phyloP scores from a whole-genome alignment of 2,797 vertebrate genomes.

The Spinibarbus caldwelli region DNA sequence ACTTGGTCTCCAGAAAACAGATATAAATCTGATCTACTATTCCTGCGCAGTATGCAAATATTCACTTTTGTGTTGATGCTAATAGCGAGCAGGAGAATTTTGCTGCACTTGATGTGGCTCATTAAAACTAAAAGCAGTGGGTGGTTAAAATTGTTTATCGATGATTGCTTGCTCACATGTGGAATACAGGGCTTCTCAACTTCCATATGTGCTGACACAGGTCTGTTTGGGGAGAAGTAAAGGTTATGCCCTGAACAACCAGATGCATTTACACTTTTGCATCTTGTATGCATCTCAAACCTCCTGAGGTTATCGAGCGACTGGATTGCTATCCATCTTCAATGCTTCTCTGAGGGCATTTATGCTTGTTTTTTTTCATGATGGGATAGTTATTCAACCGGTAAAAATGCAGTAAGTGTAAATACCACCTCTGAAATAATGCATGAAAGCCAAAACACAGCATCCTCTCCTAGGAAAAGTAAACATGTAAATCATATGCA shows the following conservation, averaged over 20 bases:
- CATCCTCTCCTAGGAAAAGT: not conserved
- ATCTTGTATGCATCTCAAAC: not conserved
- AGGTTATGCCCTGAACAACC: not conserved
- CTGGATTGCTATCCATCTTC: not conserved
- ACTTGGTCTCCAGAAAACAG: not conserved
- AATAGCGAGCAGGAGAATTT: conserved; percentile 12
- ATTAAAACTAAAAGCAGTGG: conserved; percentile 26
- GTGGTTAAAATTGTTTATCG: conserved; percentile 10
- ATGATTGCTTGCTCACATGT: not conserved
- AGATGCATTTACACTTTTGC: not conserved
- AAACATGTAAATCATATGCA: conserved; percentile 2
- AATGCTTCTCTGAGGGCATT: not conserved
- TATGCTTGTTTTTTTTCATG: not conserved
- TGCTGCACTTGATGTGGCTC: conserved; percentile 20
- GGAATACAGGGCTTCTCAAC: not conserved
- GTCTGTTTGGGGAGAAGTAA: not conserved
- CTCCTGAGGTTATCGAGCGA: conserved; percentile 4
- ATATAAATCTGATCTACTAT: conserved; percentile 9
- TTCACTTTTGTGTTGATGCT: not conserved
- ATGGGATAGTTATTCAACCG: not conserved
- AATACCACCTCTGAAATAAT: not conserved
- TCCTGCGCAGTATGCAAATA: not conserved
- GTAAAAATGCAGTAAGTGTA: not conserved
- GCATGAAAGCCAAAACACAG: not conserved
- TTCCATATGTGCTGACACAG: conserved; percentile 6